Evolutionary conservation across 2,113 vertebrate genomes (phyloP).

Genomic region (Isichthys henryi): DNA sequence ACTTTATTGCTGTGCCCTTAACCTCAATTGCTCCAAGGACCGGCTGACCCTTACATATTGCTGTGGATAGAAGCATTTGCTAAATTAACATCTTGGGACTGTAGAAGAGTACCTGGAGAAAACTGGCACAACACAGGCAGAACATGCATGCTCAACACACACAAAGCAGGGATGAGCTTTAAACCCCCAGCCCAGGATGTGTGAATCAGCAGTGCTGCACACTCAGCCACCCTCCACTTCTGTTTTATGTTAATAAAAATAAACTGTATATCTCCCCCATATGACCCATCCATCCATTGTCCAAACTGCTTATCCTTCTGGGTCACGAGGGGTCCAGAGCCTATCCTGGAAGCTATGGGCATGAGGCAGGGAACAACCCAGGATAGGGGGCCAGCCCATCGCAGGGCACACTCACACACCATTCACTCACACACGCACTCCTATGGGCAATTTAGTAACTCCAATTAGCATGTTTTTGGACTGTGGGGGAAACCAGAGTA

Average conservation of each 20-base stretch:
- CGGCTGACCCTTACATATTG: not conserved
- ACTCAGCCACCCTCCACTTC: not conserved
- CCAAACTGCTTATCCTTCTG: too few relatives aligned
- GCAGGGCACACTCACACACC: too few relatives aligned
- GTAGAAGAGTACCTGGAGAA: not conserved
- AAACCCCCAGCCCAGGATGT: not conserved
- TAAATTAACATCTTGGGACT: not conserved
- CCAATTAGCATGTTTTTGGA: too few relatives aligned
- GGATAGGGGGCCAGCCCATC: too few relatives aligned
- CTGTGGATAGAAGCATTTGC: not conserved
- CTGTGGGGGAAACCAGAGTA: too few relatives aligned
- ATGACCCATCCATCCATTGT: not conserved
- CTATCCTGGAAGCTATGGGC: too few relatives aligned
- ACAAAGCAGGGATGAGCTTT: not conserved
- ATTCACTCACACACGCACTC: too few relatives aligned
- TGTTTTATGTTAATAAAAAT: not conserved
- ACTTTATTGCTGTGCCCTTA: not conserved
- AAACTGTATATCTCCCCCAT: not conserved
- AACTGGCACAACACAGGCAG: not conserved
- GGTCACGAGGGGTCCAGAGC: too few relatives aligned
- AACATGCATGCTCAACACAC: not conserved
- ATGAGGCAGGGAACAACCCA: too few relatives aligned
- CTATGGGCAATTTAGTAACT: too few relatives aligned
- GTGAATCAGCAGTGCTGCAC: not conserved
- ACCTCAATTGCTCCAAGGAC: not conserved